Percentiles rank a stretch among this genome's conserved stretches.
Conservation (phyloP, 2,113 vertebrate species). For the Panurus biarmicus region DNA sequence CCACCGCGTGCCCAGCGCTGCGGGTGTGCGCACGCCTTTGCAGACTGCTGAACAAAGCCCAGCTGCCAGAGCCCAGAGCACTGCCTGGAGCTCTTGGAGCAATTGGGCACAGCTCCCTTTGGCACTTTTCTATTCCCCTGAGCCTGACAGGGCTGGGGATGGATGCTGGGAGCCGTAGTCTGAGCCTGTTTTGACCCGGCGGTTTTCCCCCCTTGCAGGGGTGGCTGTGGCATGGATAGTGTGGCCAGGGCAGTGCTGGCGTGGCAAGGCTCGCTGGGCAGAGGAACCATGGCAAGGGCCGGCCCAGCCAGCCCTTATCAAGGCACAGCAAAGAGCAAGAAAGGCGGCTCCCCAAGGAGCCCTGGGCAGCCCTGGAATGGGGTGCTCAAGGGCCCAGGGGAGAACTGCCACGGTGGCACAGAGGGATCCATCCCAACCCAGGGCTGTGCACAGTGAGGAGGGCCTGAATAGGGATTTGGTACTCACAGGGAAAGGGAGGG, state of each 20-base stretch:
- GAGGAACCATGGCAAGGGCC: background rate
- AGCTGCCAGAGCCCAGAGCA: background rate
- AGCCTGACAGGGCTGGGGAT: background rate
- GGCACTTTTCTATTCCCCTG: background rate
- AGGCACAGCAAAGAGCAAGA: accelerated
- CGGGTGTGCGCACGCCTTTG: background rate
- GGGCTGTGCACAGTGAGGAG: accelerated
- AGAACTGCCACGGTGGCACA: background rate
- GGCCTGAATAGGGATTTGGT: background rate
- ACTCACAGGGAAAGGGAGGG: background rate
- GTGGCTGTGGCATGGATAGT: accelerated
- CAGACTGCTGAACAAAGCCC: background rate
- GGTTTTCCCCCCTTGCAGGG: background rate
- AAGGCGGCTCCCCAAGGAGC: background rate
- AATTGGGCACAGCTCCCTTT: background rate
- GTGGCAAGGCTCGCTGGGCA: accelerated
- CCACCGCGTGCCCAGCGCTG: background rate
- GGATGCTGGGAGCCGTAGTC: background rate
- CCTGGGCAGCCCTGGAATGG: background rate
- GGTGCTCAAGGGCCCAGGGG: background rate
- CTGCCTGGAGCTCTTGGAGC: background rate
- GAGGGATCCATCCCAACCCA: accelerated
- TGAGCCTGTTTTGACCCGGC: background rate
- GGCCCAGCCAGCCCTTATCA: background rate
- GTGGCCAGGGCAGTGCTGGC: background rate